These are phyloP conservation scores for Marcusenius ussheri DNA, from an alignment of 2,113 vertebrate species.

Conservation along the genomic window DNA sequence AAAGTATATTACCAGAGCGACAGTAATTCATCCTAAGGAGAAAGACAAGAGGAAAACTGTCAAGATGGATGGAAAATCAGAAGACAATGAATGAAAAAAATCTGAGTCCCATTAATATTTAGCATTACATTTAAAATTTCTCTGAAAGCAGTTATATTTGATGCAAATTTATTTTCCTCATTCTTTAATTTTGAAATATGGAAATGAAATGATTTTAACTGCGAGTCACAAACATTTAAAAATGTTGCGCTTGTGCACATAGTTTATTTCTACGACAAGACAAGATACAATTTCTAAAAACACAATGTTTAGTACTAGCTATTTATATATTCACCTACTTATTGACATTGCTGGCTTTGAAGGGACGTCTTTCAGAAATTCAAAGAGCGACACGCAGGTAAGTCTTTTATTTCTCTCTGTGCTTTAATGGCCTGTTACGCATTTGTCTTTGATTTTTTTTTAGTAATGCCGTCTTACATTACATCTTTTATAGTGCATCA, in stretches of 20 bases:
- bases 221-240: neutral
- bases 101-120: neutral
- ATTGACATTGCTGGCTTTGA: neutral
- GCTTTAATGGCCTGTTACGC: neutral
- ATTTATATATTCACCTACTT: neutral
- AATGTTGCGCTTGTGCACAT: neutral
- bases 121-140: neutral
- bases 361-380: neutral
- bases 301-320: too few relatives aligned
- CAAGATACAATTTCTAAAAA: neutral
- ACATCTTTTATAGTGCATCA: neutral
- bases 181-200: neutral
- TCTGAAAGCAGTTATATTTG: neutral
- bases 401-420: slow-evolving; percentile 2
- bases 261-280: neutral
- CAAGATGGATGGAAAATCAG: neutral
- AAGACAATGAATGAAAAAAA: neutral
- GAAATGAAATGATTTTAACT: neutral
- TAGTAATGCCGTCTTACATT: neutral
- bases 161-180: neutral
- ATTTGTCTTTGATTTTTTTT: neutral
- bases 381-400: slow-evolving; percentile 21
- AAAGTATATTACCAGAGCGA: slow-evolving; percentile 4
- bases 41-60: neutral
- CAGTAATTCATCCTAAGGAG: slow-evolving; percentile 8